phyloP scores from a whole-genome alignment of 2,888 invertebrate species.

The Malacosoma neustria region DNA sequence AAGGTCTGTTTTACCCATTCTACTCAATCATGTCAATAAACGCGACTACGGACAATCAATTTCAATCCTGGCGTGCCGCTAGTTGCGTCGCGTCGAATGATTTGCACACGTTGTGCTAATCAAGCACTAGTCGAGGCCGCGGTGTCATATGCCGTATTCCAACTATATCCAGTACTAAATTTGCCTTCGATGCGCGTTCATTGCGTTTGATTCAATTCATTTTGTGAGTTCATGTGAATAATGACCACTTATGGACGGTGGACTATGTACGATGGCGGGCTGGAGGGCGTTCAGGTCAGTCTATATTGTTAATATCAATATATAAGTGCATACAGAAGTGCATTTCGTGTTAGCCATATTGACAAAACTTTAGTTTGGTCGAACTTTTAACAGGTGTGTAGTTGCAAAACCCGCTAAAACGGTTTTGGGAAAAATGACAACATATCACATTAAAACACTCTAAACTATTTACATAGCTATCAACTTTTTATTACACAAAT shows the following conservation, averaged over 20 bases:
- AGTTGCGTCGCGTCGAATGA: conserved; percentile 28
- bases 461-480: too few relatives aligned
- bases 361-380: background rate
- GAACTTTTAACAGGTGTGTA: background rate
- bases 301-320: conserved; percentile 1
- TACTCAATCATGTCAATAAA: conserved; percentile 61
- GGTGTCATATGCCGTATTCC: conserved; percentile 38
- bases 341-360: background rate
- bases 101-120: conserved; percentile 69
- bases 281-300: conserved; percentile 55
- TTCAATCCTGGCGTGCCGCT: conserved; percentile 41
- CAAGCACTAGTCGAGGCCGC: conserved; percentile 55
- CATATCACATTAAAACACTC: too few relatives aligned
- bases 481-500: too few relatives aligned
- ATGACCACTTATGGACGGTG: conserved; percentile 55
- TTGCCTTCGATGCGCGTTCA: conserved; percentile 28
- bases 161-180: conserved; percentile 26
- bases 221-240: conserved; percentile 14
- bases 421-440: too few relatives aligned
- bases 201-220: conserved; percentile 11
- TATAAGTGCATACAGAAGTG: background rate
- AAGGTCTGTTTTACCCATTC: conserved; percentile 57
- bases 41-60: conserved; percentile 52
- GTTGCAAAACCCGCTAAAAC: too few relatives aligned
- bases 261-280: conserved; percentile 49